A percentile compares a stretch with the other conserved stretches of the same genome.
These are phyloP conservation scores for Galbula dea DNA, from an alignment of 2,113 vertebrate species.

Conservation along the genomic window DNA sequence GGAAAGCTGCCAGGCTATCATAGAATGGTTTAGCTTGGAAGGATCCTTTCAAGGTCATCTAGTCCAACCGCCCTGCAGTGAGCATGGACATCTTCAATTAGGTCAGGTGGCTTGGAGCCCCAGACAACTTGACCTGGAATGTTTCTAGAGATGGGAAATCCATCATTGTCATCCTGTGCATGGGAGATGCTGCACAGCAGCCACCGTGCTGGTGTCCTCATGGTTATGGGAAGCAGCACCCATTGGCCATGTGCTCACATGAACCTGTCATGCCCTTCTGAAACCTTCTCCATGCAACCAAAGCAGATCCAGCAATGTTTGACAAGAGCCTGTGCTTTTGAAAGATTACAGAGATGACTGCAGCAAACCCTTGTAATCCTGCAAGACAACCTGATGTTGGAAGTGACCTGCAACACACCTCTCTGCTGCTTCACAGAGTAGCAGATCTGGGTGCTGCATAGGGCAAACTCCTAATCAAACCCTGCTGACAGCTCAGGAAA, in stretches of 20 bases:
- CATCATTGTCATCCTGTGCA: neutral
- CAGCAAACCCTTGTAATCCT: neutral
- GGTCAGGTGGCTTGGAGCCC: too few relatives aligned
- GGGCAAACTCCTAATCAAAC: neutral
- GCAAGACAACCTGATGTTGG: rapidly evolving
- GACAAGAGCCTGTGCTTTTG: too few relatives aligned
- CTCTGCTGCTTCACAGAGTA: rapidly evolving
- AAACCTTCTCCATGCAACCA: neutral
- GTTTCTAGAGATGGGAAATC: too few relatives aligned
- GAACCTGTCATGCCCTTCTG: neutral
- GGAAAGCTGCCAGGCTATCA: neutral
- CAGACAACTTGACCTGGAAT: too few relatives aligned
- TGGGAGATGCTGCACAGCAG: rapidly evolving
- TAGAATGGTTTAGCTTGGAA: too few relatives aligned
- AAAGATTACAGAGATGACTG: rapidly evolving
- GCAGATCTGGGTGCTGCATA: neutral
- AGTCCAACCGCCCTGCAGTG: too few relatives aligned
- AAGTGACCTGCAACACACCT: neutral
- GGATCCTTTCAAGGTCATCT: too few relatives aligned
- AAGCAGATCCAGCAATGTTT: neutral
- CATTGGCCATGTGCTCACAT: neutral
- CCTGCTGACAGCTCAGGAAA: neutral
- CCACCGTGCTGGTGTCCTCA: neutral
- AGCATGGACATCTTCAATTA: too few relatives aligned
- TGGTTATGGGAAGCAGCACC: neutral